Evolutionary conservation across 2,113 vertebrate species (phyloP).

Genomic region (Seriola rivoliana): DNA sequence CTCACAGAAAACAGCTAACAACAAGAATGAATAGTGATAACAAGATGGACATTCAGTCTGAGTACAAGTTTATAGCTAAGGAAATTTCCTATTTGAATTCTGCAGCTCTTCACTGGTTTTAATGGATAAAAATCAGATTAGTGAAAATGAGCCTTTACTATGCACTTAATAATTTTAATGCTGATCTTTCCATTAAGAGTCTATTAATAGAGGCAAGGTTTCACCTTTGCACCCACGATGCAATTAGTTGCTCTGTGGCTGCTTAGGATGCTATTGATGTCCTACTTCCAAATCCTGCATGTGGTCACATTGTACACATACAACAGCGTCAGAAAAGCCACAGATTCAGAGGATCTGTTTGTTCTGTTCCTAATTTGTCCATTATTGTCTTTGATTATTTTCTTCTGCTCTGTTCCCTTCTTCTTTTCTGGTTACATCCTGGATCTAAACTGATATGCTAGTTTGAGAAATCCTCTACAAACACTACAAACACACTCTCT

Average conservation of each 20-base stretch:
- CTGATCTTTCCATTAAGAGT: conserved; percentile 30
- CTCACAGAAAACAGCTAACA: background rate
- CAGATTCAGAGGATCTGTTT: background rate
- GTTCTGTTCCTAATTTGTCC: background rate
- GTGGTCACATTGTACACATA: background rate
- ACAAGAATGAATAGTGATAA: no score
- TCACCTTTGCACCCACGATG: conserved; percentile 42
- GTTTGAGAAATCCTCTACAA: background rate
- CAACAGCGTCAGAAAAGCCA: background rate
- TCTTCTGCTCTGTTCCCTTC: background rate
- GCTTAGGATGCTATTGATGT: conserved; percentile 37
- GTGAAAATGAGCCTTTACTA: background rate
- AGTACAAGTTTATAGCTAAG: background rate
- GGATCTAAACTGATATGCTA: background rate
- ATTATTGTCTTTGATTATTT: background rate
- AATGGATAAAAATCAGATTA: background rate
- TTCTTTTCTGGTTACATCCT: background rate
- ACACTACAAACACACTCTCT: background rate
- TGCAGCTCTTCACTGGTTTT: background rate
- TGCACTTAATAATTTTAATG: conserved; percentile 12
- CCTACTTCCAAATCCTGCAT: background rate
- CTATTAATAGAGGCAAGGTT: conserved; percentile 29
- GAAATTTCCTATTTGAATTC: background rate
- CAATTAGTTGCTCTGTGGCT: conserved; percentile 45
- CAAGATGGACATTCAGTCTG: background rate